Percentiles rank a stretch among this genome's conserved stretches.
Conservation (phyloP, 2,888 invertebrate species). For the Cephus runcator region DNA sequence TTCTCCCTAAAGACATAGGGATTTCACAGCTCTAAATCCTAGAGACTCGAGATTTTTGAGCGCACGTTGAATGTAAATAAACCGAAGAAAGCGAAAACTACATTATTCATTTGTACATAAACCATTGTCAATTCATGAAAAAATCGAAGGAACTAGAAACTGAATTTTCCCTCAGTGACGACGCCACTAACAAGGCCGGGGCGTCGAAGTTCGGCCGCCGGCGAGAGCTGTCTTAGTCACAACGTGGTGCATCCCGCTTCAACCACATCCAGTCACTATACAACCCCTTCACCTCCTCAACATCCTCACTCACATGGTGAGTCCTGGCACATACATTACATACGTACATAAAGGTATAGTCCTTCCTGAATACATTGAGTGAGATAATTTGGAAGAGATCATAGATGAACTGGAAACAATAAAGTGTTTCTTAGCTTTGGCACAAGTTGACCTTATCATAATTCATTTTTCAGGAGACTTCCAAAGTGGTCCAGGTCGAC, state of each 20-base stretch:
- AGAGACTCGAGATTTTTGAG: background rate
- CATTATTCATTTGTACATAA: background rate
- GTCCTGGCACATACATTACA: conserved; percentile 8
- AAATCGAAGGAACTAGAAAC: background rate
- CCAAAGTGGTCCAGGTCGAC: conserved; percentile 65
- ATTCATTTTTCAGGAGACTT: conserved; percentile 48
- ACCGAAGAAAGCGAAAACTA: background rate
- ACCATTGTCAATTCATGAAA: background rate
- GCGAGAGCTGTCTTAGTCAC: conserved; percentile 55
- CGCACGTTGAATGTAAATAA: background rate
- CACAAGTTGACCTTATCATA: background rate
- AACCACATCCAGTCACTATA: conserved; percentile 64
- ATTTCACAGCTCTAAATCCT: background rate
- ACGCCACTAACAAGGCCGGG: conserved; percentile 56
- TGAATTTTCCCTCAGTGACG: conserved; percentile 45
- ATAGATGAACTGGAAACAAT: background rate
- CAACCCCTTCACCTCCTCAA: conserved; percentile 65
- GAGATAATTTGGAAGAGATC: background rate
- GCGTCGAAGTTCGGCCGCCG: conserved; percentile 58
- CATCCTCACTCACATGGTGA: conserved; percentile 57
- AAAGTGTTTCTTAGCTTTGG: background rate
- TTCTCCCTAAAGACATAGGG: background rate
- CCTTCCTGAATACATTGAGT: background rate
- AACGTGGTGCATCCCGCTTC: conserved; percentile 54
- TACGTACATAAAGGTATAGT: background rate